Base-by-base conservation (phyloP, 2,113 vertebrate genomes). In the Dunckerocampus dactyliophorus region DNA sequence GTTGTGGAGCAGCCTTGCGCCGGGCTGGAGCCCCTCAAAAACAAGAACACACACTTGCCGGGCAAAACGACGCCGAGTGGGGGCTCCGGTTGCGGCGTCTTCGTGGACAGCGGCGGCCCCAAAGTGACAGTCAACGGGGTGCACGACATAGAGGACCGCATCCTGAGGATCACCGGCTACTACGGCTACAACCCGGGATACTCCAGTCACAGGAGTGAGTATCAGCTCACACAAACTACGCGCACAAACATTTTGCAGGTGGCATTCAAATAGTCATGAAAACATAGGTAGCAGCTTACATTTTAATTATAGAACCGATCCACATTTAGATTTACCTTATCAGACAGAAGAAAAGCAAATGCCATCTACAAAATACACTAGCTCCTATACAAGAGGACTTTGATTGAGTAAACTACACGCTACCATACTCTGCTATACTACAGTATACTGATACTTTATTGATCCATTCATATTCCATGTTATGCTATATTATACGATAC, bases 151-250 rank as follows among this genome's bases (percentile, higher is more conserved):
- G 95, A 98, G 84, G 94, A 98, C 89, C 87, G 96, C 67, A 98
- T 98, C 79, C 87, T 97, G 82, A 92, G 95, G 83, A 98, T 98
- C 89, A 98, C 95, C 37, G 96, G 95, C 80, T 98, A 97, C 91
- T 98, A 98, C 84, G 95, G 96, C 77, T 98, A 98, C 80, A 96
- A 95, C 80, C 94, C 95, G 19, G 95, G 94, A 42, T 97, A 96
- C 89, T 95, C 95, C 88, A 94, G 94, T 86, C 95, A 95, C 70
- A 95, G 91, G 94, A 95, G 95, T 98, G 91, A 98, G 95, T 89
- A 21, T 21, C 21, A 47, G 13, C 49, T 19, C 24, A 15, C 20
- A 59, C n/a, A 55, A 39, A 55, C 22, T 28, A 53, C 19, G 8
- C 19, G n/a, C n/a, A 56, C 6, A 9, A 7, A 16, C 17, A 34